Evolutionary conservation across 2,113 vertebrate species (phyloP).

Genomic region (Bufo gargarizans): DNA sequence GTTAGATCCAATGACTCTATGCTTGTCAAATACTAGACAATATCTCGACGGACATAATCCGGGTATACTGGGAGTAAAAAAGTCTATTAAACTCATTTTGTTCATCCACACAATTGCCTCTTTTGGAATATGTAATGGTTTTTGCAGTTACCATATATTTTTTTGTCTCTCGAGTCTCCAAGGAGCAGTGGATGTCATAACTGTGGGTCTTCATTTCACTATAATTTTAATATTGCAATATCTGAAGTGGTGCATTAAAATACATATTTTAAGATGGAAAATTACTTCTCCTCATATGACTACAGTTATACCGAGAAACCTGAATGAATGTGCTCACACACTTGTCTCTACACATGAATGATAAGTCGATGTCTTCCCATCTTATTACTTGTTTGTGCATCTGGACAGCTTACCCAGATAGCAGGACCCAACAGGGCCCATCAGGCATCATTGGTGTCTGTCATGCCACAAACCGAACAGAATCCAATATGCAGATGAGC

Average conservation of each 20-base stretch:
- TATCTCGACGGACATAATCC: neutral
- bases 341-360: neutral
- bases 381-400: neutral
- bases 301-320: neutral
- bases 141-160: neutral
- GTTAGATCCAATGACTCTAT: neutral
- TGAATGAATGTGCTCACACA: neutral
- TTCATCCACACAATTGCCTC: neutral
- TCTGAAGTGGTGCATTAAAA: neutral
- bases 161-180: neutral
- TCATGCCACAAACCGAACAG: no score
- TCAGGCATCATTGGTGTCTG: no score
- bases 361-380: neutral
- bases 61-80: neutral
- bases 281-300: neutral
- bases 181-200: constrained; percentile 6
- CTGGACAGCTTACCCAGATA: neutral
- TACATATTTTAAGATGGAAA: neutral
- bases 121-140: neutral
- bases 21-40: neutral
- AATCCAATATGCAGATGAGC: no score
- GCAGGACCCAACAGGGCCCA: no score
- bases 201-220: neutral
- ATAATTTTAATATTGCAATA: neutral
- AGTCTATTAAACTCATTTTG: neutral